These are phyloP conservation scores for Coenobita brevimanus DNA, from an alignment of 1,140 invertebrate species.

Conservation along the genomic window DNA sequence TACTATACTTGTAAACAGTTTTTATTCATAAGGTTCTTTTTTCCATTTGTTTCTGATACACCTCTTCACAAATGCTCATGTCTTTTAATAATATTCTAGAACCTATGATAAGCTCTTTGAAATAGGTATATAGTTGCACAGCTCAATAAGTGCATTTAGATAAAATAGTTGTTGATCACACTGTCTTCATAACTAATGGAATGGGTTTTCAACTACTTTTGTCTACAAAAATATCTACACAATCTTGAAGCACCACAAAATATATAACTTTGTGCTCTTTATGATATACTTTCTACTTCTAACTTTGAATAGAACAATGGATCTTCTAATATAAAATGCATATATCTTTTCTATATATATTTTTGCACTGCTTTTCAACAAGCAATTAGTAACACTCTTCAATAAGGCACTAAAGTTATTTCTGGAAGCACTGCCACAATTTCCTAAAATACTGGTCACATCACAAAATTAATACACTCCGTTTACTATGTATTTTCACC, in stretches of 20 bases:
- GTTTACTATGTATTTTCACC: background rate
- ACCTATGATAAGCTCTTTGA: constrained; percentile 18
- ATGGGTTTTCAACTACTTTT: constrained; percentile 8
- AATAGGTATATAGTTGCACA: background rate
- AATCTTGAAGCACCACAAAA: constrained; percentile 40
- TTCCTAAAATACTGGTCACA: background rate
- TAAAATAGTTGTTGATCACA: constrained; percentile 26
- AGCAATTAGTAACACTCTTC: constrained; percentile 55
- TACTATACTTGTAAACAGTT: too few relatives aligned
- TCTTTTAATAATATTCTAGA: background rate
- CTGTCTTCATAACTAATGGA: constrained; percentile 24
- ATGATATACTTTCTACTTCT: constrained; percentile 34
- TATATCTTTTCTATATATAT: background rate
- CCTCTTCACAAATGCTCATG: too few relatives aligned
- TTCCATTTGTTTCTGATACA: too few relatives aligned
- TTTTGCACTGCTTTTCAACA: constrained; percentile 14
- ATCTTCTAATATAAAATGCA: constrained; percentile 25
- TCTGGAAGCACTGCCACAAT: constrained; percentile 49
- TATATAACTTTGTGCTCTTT: constrained; percentile 39
- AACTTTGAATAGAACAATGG: constrained; percentile 24
- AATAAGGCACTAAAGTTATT: constrained; percentile 50
- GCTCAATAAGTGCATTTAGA: background rate
- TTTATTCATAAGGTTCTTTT: too few relatives aligned
- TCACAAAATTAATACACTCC: background rate
- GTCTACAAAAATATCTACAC: constrained; percentile 55